Conservation (phyloP, 2,113 vertebrate genomes). For the Scomber scombrus region DNA sequence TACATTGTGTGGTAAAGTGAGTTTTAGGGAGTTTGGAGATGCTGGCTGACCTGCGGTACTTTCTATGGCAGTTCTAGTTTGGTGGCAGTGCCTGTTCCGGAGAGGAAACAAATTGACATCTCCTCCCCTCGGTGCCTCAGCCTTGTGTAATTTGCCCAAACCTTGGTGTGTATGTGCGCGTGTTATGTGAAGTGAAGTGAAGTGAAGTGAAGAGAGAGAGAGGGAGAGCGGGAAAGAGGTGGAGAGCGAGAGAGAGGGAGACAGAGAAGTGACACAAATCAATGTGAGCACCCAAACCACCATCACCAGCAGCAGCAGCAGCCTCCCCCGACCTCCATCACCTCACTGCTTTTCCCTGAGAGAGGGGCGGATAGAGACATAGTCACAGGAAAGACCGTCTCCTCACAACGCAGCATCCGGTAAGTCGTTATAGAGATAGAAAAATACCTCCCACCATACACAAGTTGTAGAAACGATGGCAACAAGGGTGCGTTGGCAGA, state of each 20-base stretch:
- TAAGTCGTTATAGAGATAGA: conserved; percentile 55
- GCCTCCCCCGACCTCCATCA: conserved; percentile 69
- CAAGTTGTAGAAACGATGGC: conserved; percentile 31
- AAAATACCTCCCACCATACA: conserved; percentile 43
- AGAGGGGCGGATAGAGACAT: conserved; percentile 40
- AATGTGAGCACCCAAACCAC: conserved; percentile 70
- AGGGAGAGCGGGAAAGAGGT: conserved; percentile 67
- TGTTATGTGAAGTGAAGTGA: conserved; percentile 25
- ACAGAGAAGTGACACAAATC: conserved; percentile 77
- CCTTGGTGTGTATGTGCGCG: conserved; percentile 77
- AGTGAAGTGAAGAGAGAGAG: conserved; percentile 64
- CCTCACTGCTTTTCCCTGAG: conserved; percentile 52
- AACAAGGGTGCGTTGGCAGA: not conserved
- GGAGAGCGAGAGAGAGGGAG: conserved; percentile 64
- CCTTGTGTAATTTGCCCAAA: conserved; percentile 81
- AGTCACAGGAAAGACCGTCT: conserved; percentile 42
- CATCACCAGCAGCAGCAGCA: conserved; percentile 44
- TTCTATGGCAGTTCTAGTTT: conserved; percentile 45
- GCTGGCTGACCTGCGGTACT: conserved; percentile 7
- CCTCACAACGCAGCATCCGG: conserved; percentile 55
- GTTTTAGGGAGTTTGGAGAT: not conserved
- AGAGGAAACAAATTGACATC: conserved; percentile 64
- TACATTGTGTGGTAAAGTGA: not conserved
- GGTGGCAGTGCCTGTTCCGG: conserved; percentile 30
- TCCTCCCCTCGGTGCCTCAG: conserved; percentile 81